Conservation (phyloP, 2,888 invertebrate genomes). For the Aquatica leii region DNA sequence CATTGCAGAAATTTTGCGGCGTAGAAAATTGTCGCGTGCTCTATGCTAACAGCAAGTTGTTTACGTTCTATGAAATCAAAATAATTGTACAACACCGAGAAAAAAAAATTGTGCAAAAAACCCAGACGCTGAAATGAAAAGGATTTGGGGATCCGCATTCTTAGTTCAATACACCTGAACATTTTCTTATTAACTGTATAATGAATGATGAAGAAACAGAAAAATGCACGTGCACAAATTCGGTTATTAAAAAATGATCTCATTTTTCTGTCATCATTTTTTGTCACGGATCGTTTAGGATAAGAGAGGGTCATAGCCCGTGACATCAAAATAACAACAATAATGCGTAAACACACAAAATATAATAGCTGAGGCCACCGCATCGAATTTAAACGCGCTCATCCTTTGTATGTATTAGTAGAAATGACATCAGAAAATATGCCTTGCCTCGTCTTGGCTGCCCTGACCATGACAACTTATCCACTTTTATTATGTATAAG, state of each 20-base stretch:
- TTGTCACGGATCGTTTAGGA: slow-evolving; percentile 30
- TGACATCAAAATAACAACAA: slow-evolving; percentile 32
- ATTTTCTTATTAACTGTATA: too few species aligned
- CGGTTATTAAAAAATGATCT: slow-evolving; percentile 36
- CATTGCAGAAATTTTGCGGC: too few species aligned
- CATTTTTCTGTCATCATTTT: slow-evolving; percentile 38
- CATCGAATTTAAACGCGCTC: slow-evolving; percentile 17
- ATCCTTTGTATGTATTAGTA: slow-evolving; percentile 26
- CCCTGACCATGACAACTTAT: slow-evolving; percentile 27
- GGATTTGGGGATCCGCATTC: too few species aligned
- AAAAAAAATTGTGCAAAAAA: too few species aligned
- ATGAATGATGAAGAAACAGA: too few species aligned
- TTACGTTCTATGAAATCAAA: too few species aligned
- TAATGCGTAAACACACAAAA: slow-evolving; percentile 35
- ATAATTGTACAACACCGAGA: too few species aligned
- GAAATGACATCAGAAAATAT: slow-evolving; percentile 31
- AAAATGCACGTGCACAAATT: slow-evolving; percentile 25
- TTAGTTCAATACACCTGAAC: too few species aligned
- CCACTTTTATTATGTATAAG: slow-evolving; percentile 13
- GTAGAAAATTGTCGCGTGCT: too few species aligned
- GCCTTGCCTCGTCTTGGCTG: neutral
- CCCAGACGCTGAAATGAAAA: too few species aligned
- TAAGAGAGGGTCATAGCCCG: slow-evolving; percentile 37
- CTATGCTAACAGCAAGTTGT: too few species aligned
- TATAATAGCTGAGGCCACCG: slow-evolving; percentile 20